These are phyloP conservation scores for Psilopsiagon aymara DNA, from an alignment of 2,113 vertebrate genomes.

Conservation along the genomic window DNA sequence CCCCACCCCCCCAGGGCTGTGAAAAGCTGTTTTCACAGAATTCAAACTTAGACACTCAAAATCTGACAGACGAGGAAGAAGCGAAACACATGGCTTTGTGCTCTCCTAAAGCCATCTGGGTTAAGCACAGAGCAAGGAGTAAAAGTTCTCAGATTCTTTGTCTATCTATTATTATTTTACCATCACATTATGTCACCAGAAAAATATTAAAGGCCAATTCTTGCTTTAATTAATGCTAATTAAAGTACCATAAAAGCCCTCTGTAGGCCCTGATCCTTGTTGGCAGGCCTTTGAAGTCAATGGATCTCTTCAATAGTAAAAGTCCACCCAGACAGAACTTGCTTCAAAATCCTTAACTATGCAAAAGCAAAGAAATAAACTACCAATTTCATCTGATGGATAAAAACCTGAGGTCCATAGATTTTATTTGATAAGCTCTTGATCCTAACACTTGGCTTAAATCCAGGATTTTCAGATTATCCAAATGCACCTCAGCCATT, in stretches of 20 bases:
- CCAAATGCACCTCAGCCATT: neutral
- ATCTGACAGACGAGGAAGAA: neutral
- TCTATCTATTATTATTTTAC: constrained; percentile 1
- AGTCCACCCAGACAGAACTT: neutral
- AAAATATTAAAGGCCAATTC: neutral
- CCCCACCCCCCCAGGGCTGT: neutral
- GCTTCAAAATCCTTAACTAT: neutral
- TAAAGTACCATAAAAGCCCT: neutral
- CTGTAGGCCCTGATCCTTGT: neutral
- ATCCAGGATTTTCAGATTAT: neutral
- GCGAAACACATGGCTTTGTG: neutral
- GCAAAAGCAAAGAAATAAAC: neutral
- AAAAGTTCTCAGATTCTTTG: neutral
- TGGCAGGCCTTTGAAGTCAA: constrained; percentile 10
- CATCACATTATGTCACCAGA: neutral
- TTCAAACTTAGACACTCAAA: neutral
- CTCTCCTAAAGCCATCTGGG: neutral
- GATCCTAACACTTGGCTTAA: neutral
- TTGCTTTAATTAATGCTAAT: neutral
- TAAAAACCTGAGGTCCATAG: neutral
- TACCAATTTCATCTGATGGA: neutral
- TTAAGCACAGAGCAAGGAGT: neutral
- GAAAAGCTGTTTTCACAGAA: constrained; percentile 2
- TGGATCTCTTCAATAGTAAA: neutral
- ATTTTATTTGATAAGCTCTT: neutral